A percentile compares a stretch with the other conserved stretches of the same genome.
Evolutionary conservation across 2,113 vertebrate genomes (phyloP).

Genomic region (Petroica traversi): DNA sequence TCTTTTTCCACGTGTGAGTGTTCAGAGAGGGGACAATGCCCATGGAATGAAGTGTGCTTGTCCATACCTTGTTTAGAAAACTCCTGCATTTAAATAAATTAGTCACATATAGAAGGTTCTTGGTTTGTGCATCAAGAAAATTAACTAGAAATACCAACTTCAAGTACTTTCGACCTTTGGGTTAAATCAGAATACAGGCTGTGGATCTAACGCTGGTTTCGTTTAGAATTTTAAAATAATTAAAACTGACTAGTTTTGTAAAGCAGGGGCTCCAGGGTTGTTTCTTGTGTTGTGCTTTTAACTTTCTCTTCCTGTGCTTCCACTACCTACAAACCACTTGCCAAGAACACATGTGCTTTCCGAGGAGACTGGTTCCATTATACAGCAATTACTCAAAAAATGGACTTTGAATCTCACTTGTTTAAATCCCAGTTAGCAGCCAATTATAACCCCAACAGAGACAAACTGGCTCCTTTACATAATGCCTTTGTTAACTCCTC

Average conservation of each 20-base stretch:
- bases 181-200: neutral
- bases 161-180: neutral
- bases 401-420: conserved; percentile 21
- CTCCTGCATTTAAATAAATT: neutral
- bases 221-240: neutral
- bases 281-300: neutral
- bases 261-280: neutral
- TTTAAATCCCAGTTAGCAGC: conserved; percentile 35
- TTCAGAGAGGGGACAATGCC: neutral
- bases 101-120: neutral
- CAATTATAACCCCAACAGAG: conserved; percentile 29
- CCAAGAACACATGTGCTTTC: neutral
- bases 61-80: neutral
- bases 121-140: neutral
- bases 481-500: conserved; percentile 51
- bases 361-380: neutral
- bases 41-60: neutral
- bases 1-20: rapidly evolving
- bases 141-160: neutral
- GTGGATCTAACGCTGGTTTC: neutral
- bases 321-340: neutral
- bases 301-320: neutral
- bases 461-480: conserved; percentile 55
- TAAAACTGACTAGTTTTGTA: neutral
- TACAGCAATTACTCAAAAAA: conserved; percentile 18